These are phyloP conservation scores for Saccostrea echinata DNA, from an alignment of 1,140 invertebrate species.

Conservation along the genomic window DNA sequence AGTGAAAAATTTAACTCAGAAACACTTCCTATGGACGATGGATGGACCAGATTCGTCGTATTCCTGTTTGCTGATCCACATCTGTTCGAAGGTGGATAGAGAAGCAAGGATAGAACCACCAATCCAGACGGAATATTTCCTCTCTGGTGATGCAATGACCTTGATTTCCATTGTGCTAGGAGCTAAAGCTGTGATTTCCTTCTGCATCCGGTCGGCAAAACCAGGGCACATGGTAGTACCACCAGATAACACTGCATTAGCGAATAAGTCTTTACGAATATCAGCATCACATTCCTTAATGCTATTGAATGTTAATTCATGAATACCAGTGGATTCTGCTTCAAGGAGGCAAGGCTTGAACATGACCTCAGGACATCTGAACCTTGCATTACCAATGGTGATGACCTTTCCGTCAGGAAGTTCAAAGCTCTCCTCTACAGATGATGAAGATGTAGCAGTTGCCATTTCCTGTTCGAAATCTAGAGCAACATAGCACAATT, in stretches of 20 bases:
- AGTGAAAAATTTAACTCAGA: no score
- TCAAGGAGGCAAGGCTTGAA: slow-evolving; percentile 85
- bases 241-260: slow-evolving; percentile 88
- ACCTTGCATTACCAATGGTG: slow-evolving; percentile 74
- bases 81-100: slow-evolving; percentile 83
- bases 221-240: slow-evolving; percentile 88
- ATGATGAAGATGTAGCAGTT: slow-evolving; percentile 81
- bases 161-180: slow-evolving; percentile 87
- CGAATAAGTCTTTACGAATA: slow-evolving; percentile 93
- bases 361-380: slow-evolving; percentile 81
- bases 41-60: slow-evolving; percentile 96
- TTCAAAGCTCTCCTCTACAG: slow-evolving; percentile 72
- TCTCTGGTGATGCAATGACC: slow-evolving; percentile 92
- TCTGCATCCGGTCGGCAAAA: slow-evolving; percentile 83
- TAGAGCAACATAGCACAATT: slow-evolving; percentile 81
- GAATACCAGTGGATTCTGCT: slow-evolving; percentile 74
- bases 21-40: slow-evolving; percentile 84
- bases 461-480: slow-evolving; percentile 93
- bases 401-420: slow-evolving; percentile 78
- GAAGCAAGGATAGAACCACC: slow-evolving; percentile 81
- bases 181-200: slow-evolving; percentile 85
- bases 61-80: slow-evolving; percentile 96
- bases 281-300: slow-evolving; percentile 83
- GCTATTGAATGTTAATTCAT: slow-evolving; percentile 91
- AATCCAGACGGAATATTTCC: slow-evolving; percentile 86